Evolutionary conservation across 2,888 invertebrate species (phyloP), one percentile per base, ranked within the genome.

Genomic region (Lamellibrachia columna): DNA sequence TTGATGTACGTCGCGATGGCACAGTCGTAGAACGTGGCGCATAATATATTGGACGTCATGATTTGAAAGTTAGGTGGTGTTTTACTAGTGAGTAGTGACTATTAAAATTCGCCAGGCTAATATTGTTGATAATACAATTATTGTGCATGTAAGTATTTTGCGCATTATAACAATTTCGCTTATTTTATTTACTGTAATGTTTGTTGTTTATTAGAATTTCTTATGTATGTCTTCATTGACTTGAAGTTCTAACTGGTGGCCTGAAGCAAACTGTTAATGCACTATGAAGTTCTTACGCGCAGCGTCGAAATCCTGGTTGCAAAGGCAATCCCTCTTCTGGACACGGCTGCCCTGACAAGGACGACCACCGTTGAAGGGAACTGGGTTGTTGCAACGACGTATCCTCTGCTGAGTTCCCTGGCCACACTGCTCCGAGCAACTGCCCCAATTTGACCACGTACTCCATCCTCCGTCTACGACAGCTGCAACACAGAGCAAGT

Each of bases 361-460:
- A 4, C 22, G 15, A 22, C 75, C 75, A 22, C 75, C 75, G 75
- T 75, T 75, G 75, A 75, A 75, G 15, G 75, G 75, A 6, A 75
- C 75, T 22, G 75, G 75, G 75, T 75, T 75, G 75, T 75, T 75
- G 75, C 75, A 75, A 75, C 75, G 75, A 75, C 75, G 75, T 75
- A 15, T 22, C 75, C 75, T 75, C 22, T 22, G 75, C 75, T 75
- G 75, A 22, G 75, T 75, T 75, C 75, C 75, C 75, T 75, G 75
- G 22, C 75, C 75, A 22, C 75, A 75, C 75, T 15, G 15, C 22
- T 75, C 22, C 75, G 75, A 75, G 22, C 75, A 75, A 2, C 75
- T 75, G 11, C 75, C 75, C 75, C 75, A 75, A n/a, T 75, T 75
- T n/a, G 75, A 75, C 75, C 75, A 75, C 22, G 15, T 22, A 75